Evolutionary conservation across 2,797 vertebrate species (phyloP).

Genomic region (Gila robusta): DNA sequence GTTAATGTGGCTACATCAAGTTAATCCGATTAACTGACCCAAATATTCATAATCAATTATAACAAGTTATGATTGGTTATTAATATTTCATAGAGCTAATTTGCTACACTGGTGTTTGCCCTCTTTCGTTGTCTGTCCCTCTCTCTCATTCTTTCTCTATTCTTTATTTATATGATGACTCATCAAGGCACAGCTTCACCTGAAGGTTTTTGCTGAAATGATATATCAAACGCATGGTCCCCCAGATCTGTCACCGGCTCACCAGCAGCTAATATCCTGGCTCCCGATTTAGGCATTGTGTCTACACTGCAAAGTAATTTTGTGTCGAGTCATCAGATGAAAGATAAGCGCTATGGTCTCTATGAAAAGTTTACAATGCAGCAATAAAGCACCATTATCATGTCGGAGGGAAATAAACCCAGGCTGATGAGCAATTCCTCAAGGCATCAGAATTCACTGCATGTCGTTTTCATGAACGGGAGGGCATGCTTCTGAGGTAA

Average conservation of each 20-base stretch:
- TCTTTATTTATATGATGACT: constrained; percentile 48
- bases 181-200: constrained; percentile 47
- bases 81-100: no score
- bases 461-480: constrained; percentile 15
- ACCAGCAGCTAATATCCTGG: constrained; percentile 47
- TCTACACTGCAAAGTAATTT: constrained; percentile 51
- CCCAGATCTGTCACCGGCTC: constrained; percentile 38
- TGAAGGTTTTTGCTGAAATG: constrained; percentile 46
- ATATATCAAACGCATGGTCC: constrained; percentile 48
- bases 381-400: constrained; percentile 51
- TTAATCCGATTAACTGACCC: no score
- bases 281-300: constrained; percentile 49
- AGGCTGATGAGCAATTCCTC: constrained; percentile 22
- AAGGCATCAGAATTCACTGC: constrained; percentile 27
- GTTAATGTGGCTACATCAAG: no score
- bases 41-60: no score
- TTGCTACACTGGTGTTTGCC: not conserved
- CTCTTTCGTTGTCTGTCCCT: not conserved
- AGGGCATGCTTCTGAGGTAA: constrained; percentile 24
- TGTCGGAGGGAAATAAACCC: constrained; percentile 14
- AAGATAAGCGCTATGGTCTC: constrained; percentile 38
- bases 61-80: no score
- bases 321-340: constrained; percentile 49
- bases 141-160: constrained; percentile 13
- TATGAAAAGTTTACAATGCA: constrained; percentile 47